A percentile compares a stretch with the other conserved stretches of the same genome.
phyloP scores from a whole-genome alignment of 2,113 vertebrate genomes.

The Zosterops japonicus region DNA sequence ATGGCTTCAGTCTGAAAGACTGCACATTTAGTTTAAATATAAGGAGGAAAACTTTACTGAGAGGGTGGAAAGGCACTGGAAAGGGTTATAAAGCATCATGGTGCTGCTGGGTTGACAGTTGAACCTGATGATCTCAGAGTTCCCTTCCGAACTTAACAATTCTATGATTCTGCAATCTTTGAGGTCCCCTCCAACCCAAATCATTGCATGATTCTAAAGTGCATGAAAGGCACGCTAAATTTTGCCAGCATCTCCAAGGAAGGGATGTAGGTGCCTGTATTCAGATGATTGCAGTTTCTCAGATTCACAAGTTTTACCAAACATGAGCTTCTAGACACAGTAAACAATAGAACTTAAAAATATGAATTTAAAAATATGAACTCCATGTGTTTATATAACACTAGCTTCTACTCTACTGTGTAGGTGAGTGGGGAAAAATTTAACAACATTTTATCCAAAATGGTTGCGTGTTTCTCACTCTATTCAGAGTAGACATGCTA shows the following conservation, averaged over 20 bases:
- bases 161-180: background rate
- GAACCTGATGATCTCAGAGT: background rate
- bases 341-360: background rate
- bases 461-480: background rate
- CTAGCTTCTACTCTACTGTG: background rate
- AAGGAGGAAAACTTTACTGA: background rate
- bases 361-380: background rate
- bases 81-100: background rate
- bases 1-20: background rate
- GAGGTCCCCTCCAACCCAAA: background rate
- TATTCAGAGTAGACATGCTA: background rate
- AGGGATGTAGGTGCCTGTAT: background rate
- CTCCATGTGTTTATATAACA: background rate
- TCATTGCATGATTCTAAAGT: background rate
- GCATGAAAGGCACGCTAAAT: background rate
- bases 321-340: background rate
- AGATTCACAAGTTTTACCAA: background rate
- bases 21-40: rapidly evolving
- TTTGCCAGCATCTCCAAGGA: background rate
- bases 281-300: background rate
- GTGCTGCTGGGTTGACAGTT: background rate
- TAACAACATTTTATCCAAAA: background rate
- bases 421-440: background rate
- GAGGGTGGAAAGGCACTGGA: background rate
- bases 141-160: background rate